Conservation (phyloP, 2,113 vertebrate species). For the Menura novaehollandiae region DNA sequence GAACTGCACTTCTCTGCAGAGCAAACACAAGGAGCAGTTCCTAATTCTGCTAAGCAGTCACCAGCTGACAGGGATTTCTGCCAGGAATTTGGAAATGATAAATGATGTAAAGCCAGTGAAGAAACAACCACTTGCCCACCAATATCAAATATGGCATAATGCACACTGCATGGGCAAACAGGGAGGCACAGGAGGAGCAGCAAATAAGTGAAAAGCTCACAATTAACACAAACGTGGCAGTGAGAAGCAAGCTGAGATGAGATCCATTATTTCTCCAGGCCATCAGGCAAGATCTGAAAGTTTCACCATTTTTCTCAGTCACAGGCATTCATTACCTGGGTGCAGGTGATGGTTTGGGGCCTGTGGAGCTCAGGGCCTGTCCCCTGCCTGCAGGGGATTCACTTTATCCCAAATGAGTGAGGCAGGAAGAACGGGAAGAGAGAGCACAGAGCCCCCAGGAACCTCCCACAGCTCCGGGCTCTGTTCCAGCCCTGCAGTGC, state of each 20-base stretch:
- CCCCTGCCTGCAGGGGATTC: background rate
- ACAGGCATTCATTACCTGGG: fast-evolving
- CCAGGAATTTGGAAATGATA: background rate
- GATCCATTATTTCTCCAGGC: background rate
- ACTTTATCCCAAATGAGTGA: background rate
- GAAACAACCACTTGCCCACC: background rate
- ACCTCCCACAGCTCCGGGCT: background rate
- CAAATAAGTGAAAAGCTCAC: background rate
- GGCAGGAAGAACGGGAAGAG: background rate
- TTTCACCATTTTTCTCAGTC: background rate
- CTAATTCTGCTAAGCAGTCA: background rate
- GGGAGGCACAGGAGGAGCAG: background rate
- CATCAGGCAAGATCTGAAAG: background rate
- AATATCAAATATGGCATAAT: background rate
- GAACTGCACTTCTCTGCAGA: background rate
- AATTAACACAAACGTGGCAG: background rate
- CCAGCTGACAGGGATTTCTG: background rate
- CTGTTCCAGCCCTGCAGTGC: background rate
- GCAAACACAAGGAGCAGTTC: background rate
- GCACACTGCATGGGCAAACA: background rate
- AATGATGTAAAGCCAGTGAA: background rate
- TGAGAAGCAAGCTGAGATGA: background rate
- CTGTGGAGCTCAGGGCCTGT: background rate
- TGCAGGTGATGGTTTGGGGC: background rate
- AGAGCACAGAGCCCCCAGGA: background rate